Conservation (phyloP, 1,140 invertebrate species). For the Monochamus saltuarius region DNA sequence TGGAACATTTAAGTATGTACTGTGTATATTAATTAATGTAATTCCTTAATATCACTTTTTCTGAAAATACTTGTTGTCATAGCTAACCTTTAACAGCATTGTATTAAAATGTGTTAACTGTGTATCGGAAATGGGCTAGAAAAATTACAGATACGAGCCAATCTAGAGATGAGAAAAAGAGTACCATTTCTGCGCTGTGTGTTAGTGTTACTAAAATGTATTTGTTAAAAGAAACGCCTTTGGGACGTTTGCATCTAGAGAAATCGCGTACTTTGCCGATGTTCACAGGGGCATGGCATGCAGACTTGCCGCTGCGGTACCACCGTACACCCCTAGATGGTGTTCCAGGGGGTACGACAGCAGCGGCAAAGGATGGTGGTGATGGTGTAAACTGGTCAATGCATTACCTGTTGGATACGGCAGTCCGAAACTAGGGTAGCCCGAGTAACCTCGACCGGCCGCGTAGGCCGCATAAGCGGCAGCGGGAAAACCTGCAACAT, state of each 20-base stretch:
- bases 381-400: conserved; percentile 66
- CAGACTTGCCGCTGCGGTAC: conserved; percentile 54
- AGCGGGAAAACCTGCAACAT: conserved; percentile 84
- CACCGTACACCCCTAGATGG: conserved; percentile 59
- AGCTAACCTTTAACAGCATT: no score
- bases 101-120: no score
- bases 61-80: no score
- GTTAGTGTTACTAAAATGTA: background rate
- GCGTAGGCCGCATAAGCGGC: conserved; percentile 90
- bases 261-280: conserved; percentile 16
- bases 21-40: no score
- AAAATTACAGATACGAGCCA: conserved; percentile 2
- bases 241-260: background rate
- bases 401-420: conserved; percentile 95
- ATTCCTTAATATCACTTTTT: no score
- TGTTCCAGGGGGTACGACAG: conserved; percentile 65
- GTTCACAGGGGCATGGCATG: conserved; percentile 84
- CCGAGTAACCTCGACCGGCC: conserved; percentile 90
- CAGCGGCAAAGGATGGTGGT: conserved; percentile 57
- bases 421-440: conserved; percentile 95
- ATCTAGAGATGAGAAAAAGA: conserved; percentile 8
- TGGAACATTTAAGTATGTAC: no score
- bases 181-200: background rate
- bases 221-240: background rate
- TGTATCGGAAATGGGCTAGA: conserved; percentile 8